phyloP scores from a whole-genome alignment of 2,113 vertebrate genomes.

The Illadopsis cleaveri region DNA sequence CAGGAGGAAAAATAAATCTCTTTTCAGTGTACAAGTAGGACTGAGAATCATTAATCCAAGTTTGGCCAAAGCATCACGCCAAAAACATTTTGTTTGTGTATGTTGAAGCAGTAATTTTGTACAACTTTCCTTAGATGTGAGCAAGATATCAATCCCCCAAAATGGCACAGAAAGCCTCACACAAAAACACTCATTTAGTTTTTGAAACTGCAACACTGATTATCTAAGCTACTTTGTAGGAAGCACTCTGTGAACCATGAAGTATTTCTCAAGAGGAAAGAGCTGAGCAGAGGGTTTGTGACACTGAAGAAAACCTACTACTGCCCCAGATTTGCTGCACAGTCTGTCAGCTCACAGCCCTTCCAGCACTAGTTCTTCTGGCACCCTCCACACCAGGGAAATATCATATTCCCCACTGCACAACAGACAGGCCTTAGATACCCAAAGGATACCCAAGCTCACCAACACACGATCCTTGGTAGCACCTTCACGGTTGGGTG shows the following conservation, averaged over 20 bases:
- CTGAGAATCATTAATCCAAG: background rate
- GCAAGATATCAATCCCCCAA: background rate
- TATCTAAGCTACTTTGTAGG: background rate
- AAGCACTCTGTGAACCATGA: background rate
- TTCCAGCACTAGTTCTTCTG: background rate
- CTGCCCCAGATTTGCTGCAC: background rate
- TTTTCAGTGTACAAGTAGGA: background rate
- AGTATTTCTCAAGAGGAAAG: background rate
- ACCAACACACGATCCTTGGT: fast-evolving
- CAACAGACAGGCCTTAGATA: background rate
- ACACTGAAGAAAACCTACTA: background rate
- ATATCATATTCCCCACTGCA: background rate
- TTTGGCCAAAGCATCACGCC: background rate
- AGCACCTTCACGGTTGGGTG: background rate
- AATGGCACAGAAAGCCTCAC: background rate
- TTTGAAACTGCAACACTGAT: background rate
- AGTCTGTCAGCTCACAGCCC: background rate
- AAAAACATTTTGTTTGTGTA: background rate
- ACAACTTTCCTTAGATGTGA: background rate
- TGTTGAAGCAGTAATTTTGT: background rate
- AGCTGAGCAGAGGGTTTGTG: background rate
- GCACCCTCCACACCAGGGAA: background rate
- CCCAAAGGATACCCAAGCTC: background rate
- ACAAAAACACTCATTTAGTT: background rate
- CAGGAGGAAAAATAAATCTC: background rate